A percentile compares a stretch with the other conserved stretches of the same genome.
These are phyloP conservation scores for Rhynchonycteris naso DNA, from an alignment of 2,797 vertebrate genomes.

Conservation along the genomic window DNA sequence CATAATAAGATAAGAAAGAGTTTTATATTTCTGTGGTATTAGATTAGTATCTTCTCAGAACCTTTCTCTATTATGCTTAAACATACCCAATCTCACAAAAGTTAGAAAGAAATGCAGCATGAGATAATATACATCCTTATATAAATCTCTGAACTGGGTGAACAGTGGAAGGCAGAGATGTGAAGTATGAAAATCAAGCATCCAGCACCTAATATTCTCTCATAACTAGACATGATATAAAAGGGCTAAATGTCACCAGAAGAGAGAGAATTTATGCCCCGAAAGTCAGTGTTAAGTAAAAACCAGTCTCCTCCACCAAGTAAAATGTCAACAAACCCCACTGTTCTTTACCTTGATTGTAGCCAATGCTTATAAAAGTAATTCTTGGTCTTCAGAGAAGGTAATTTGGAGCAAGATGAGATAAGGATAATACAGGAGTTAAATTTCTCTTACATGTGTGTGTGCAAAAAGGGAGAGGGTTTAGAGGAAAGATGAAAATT, in stretches of 20 bases:
- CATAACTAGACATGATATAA: accelerated
- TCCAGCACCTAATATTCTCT: too few relatives aligned
- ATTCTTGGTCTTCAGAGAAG: neutral
- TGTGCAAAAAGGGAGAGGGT: neutral
- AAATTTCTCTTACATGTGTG: neutral
- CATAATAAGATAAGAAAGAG: neutral
- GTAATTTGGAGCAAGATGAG: neutral
- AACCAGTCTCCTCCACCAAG: neutral
- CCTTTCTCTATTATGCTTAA: neutral
- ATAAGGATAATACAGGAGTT: neutral
- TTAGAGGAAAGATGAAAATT: neutral
- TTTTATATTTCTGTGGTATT: neutral
- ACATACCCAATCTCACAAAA: neutral
- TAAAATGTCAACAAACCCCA: neutral
- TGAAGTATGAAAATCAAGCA: neutral
- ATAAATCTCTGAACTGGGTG: neutral
- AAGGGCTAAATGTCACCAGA: accelerated
- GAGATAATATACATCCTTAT: neutral
- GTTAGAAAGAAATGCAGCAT: neutral
- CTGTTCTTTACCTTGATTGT: neutral
- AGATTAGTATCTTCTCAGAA: neutral
- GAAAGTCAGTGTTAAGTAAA: neutral
- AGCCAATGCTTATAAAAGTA: neutral
- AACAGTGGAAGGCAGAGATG: neutral
- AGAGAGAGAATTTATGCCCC: too few relatives aligned